Base-by-base conservation (phyloP, 2,797 vertebrate genomes). In the Chaetophractus vellerosus region DNA sequence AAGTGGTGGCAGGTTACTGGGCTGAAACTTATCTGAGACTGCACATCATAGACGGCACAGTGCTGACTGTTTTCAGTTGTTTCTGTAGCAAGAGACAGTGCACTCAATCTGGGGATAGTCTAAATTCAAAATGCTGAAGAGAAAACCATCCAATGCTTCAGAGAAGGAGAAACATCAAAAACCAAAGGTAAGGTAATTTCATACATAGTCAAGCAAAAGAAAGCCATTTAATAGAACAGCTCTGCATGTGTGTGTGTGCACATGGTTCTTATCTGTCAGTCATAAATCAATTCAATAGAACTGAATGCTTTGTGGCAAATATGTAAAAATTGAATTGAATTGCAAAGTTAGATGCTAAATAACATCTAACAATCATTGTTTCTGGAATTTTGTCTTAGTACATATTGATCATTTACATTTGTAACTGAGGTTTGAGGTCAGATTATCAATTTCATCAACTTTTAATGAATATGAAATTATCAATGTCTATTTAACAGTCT, bases 81-180 rank as follows among this genome's bases (percentile, higher is more conserved):
- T 94, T 95, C 94, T 94, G 95, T 36, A 66, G 48, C 75, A 94
- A n/a, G 33, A 24, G 85, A 83, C 57, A 89, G 90, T 71, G 50
- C 85, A 86, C 74, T 50, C 74, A 64, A n/a, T 33, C 28, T 93
- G 41, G 93, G 63, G 96, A 74, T 92, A 94, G 64, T 48, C 6
- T 8, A 61, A 84, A 82, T 78, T 90, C 74, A 99, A 98, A 97
- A 99, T 99, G 99, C 98, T 99, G 97, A 99, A 99, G 48, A 99
- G 99, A 98, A 98, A 99, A 38, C 98, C 99, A 50, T 99, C 99
- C 82, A 99, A 99, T 4, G 99, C 96, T 10, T 99, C 99, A 85
- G 99, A 99, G 96, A 99, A 99, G 97, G 97, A 98, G 90, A 99
- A 99, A 98, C 98, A 98, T 61, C 98, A 98, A 94, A 99, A 98